A percentile compares a stretch with the other conserved stretches of the same genome.
Conservation (phyloP, 2,797 vertebrate genomes). For the Lerista edwardsae region DNA sequence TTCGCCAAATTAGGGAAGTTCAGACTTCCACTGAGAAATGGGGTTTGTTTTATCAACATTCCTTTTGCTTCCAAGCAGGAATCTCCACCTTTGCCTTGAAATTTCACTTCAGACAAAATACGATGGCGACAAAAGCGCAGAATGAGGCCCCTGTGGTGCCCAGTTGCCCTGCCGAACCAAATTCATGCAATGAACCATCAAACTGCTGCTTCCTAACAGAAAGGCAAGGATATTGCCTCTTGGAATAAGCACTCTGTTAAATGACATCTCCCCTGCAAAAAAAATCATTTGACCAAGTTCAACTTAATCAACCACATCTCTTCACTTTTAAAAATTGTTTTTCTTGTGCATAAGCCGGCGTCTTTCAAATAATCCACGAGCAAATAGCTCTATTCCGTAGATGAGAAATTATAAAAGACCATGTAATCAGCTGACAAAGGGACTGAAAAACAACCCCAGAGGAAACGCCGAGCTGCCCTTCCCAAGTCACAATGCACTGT, state of each 20-base stretch:
- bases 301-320: conserved; percentile 62
- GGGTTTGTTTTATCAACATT: neutral
- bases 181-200: neutral
- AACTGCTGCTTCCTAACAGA: neutral
- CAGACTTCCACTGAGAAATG: neutral
- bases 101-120: neutral
- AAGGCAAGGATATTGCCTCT: neutral
- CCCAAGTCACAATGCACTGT: conserved; percentile 76
- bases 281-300: conserved; percentile 54
- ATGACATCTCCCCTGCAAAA: conserved; percentile 31
- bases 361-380: conserved; percentile 82
- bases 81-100: neutral
- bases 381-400: conserved; percentile 82
- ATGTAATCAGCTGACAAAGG: conserved; percentile 89
- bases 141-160: accelerated
- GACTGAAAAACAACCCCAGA: conserved; percentile 81
- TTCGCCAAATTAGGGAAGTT: neutral
- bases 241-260: conserved; percentile 42
- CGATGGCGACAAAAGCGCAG: neutral
- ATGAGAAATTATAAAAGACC: conserved; percentile 85
- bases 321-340: conserved; percentile 74
- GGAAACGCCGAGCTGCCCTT: conserved; percentile 72
- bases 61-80: neutral
- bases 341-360: conserved; percentile 78
- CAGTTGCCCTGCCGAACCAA: neutral